Evolutionary conservation across 53 echinoderm and acorn worm species (phyloP).

Genomic region (Stichopus horrens): DNA sequence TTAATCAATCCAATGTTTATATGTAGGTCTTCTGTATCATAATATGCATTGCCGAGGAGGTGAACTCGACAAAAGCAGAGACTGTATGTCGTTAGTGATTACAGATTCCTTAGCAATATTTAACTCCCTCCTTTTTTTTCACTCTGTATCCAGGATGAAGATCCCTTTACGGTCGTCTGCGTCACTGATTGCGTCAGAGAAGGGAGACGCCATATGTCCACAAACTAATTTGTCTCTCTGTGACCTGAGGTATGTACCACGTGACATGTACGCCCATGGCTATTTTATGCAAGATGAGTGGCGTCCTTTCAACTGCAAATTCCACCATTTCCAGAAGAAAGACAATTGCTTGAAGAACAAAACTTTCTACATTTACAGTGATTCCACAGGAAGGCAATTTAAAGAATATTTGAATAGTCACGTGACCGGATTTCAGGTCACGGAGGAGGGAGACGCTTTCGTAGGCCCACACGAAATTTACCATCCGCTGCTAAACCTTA

Average conservation of each 20-base stretch:
- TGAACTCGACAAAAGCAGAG: too few relatives aligned
- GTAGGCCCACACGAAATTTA: neutral
- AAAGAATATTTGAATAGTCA: neutral
- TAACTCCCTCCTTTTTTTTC: too few relatives aligned
- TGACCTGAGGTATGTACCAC: neutral
- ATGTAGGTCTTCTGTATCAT: too few relatives aligned
- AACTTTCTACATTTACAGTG: neutral
- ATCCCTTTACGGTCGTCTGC: neutral
- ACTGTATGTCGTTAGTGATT: too few relatives aligned
- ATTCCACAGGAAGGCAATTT: conserved; percentile 14
- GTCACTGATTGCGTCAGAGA: neutral
- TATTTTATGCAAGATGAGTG: neutral
- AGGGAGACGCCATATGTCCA: neutral
- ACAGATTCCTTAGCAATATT: too few relatives aligned
- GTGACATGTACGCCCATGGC: conserved; percentile 5
- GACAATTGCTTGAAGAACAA: neutral
- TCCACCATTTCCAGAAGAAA: neutral
- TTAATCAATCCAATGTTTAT: too few relatives aligned
- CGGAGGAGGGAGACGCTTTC: neutral
- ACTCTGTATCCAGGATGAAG: neutral
- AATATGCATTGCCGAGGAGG: too few relatives aligned
- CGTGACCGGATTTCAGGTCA: neutral
- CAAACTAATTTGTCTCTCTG: neutral
- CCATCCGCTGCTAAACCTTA: neutral
- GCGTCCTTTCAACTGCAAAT: conserved; percentile 8